Base-by-base conservation (phyloP, 2,113 vertebrate genomes). In the Rutilus rutilus region DNA sequence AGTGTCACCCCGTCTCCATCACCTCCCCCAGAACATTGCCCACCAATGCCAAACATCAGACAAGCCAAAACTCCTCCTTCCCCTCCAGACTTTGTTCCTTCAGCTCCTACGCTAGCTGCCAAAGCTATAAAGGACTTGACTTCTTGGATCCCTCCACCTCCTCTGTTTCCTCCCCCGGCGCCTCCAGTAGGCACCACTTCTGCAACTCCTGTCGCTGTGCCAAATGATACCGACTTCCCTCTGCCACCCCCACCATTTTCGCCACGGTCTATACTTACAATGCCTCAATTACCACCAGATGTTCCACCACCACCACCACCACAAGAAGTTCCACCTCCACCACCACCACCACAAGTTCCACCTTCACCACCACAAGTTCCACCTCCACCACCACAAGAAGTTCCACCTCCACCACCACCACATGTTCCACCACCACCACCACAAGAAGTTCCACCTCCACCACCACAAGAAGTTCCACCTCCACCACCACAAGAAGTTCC, bases 111-210 rank as follows among this genome's bases (percentile, higher is more conserved):
- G n/a, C 45, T 82, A 36, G 74, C 57, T 33, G 54, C 54, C 5
- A 79, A 62, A 79, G 77, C 57, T 25, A 79, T 79, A 62, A 79
- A 62, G 5, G 77, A 79, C 11, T 62, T 79, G 30, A 79, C 57
- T 19, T 30, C 60, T 69, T 73, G 47, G 82, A 83, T 83, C 23
- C 89, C 89, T 80, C 89, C 85, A 15, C 59, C 91, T 1, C 75
- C 59, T 85, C 94, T 95, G 94, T 95, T 95, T 2, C 97, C 96
- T 0, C 97, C 96, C 0, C 98, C 97, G 0, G 96, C 96, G 0
- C 96, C 92, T 2, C 92, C 93, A 25, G 59, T 92, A 0, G 91
- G 94, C 25, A 94, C 92, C 6, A 92, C 92, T 0, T 92, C 94
- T 78, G 83, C 91, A 42, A 89, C 93, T 71, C 93, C 93, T 85